Base-by-base conservation (phyloP, 2,888 invertebrate genomes). In the Epistrophella euchroma region DNA sequence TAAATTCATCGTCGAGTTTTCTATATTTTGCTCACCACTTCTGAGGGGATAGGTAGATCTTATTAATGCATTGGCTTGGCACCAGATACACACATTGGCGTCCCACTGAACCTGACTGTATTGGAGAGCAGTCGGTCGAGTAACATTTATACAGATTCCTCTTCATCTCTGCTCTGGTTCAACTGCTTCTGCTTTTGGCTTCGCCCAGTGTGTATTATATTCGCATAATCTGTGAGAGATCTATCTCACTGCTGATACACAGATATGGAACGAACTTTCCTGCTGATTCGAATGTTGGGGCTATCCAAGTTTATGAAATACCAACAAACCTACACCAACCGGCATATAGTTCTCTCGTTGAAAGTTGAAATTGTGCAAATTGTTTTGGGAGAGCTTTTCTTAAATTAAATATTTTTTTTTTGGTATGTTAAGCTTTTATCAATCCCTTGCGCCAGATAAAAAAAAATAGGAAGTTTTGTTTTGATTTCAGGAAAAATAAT, bases 401-500 rank as follows among this genome's bases (percentile, higher is more conserved):
- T 55, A 35, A 4, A 11, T 68, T 68, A 45, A 47, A 17, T 45
- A 6, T 55, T 52, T 17, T 17, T 45, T 45, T 45, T 45, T 17
- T 45, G 2, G 9, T 19, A 52, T 32, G n/a, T 17, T 4, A 35
- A 88, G 88, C 91, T 91, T 91, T 91, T 89, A 89, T 88, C 78
- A 86, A 88, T 88, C 75, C 82, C 84, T 88, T 88, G 88, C 83
- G 78, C 88, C 81, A 89, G 84, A 82, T 84, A 77, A 17, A 9
- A 28, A 5, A 47, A 68, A 52, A 37, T 25, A 68, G n/a, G 32
- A 35, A 35, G 19, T 66, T 47, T 66, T 66, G 66, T 66, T 68
- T 56, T 62, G 64, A 15, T 77, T 45, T n/a, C 47, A 25, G 22
- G 15, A 70, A 55, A 25, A 28, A 60, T 35, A 22, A 66, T 13